Evolutionary conservation across 2,888 invertebrate genomes (phyloP), one percentile per base, ranked within the genome.

Genomic region (Hybos culiciformis): DNA sequence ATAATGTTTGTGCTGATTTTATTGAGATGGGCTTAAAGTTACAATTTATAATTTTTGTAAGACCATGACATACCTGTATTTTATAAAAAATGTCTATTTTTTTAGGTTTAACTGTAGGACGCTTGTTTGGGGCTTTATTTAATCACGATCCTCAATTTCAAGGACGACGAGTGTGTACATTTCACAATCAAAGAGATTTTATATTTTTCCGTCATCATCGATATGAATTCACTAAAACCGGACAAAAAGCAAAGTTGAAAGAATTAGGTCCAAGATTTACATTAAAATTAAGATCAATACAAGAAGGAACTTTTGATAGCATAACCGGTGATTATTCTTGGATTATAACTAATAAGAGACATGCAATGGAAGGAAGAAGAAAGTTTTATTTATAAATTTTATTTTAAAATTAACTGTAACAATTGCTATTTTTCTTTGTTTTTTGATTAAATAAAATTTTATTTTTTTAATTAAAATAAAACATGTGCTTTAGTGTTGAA

Each of bases 211-310:
- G 98, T 44, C 96, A 98, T 67, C 96, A 98, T 66, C 78, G 93
- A 79, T 93, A 94, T 63, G 86, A 90, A 57, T 93, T 94, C 66
- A 82, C 87, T 50, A 73, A 78, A 42, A 83, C 87, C 46, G 80
- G 80, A 1, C 78, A 77, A 54, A 73, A 73, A 15, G 78, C 81
- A 0, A 79, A 74, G 54, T 70, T 98, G 29, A 77, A 85, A 43
- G 98, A 99, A 66, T 67, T 98, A n/a, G 98, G 98, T 0, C 98
- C 98, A 0, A 72, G 96, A 51, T 98, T 99, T 67, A 99, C 98
- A 0, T 67, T 98, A 29, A 87, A 87, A 61, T 68, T 98, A 48
- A 74, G 85, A 48, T 94, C 92, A 1, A 68, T 98, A 36, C 98
- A 98, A 63, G 88, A 91, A 61, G 98, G 98, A 39, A 91, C 92